A percentile compares a stretch with the other conserved stretches of the same genome.
Conservation (phyloP, 2,888 invertebrate species). For the Tenthredo scrophulariae region DNA sequence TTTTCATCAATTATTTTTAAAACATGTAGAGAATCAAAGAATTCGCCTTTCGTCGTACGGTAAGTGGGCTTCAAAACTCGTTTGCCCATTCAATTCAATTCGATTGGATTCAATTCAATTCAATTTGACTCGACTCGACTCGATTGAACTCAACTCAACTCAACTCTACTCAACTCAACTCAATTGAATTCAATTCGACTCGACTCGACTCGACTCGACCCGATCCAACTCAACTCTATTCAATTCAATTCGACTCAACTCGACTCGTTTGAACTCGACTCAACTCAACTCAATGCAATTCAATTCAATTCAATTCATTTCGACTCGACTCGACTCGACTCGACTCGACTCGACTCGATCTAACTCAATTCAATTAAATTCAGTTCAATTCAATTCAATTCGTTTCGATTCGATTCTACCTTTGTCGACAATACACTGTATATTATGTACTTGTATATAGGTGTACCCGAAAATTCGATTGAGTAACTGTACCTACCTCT, state of each 20-base stretch:
- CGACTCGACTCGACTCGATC: not conserved
- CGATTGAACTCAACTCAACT: not conserved
- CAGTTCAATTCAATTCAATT: not conserved
- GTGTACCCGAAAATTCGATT: not conserved
- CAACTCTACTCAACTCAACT: not conserved
- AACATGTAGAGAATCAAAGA: conserved; percentile 66
- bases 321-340: not conserved
- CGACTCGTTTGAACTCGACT: not conserved
- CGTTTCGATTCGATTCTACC: not conserved
- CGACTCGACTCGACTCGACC: not conserved
- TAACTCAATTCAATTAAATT: not conserved
- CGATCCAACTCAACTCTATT: not conserved
- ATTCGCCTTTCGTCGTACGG: conserved; percentile 45
- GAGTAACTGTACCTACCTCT: not conserved
- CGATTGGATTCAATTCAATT: not conserved
- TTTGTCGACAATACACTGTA: not conserved
- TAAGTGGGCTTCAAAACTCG: not conserved
- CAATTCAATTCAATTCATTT: not conserved
- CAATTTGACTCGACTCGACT: not conserved
- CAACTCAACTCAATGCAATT: not conserved
- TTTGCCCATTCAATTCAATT: not conserved
- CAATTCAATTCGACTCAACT: conserved; percentile 15
- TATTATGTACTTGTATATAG: too few relatives aligned
- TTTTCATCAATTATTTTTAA: conserved; percentile 63
- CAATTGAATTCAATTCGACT: not conserved